A percentile compares a stretch with the other conserved stretches of the same genome.
Evolutionary conservation across 2,888 invertebrate species (phyloP).

Genomic region (Tribolium freemani): DNA sequence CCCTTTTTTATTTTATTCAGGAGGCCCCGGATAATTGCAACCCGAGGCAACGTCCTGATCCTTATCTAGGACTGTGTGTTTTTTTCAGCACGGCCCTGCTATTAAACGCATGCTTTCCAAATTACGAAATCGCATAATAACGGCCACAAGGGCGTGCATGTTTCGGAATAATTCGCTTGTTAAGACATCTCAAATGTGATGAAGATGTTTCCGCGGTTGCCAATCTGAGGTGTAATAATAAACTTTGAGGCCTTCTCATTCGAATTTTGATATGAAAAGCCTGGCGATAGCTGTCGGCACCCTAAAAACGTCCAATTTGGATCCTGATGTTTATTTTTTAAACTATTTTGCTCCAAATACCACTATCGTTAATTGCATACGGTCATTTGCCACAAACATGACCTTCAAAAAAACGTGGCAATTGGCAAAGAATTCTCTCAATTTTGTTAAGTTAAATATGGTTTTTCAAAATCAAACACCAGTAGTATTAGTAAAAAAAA

Average conservation of each 20-base stretch:
- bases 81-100: neutral
- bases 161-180: neutral
- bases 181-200: neutral
- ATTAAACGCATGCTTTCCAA: neutral
- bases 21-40: neutral
- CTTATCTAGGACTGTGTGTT: conserved; percentile 1
- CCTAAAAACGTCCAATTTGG: neutral
- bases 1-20: conserved; percentile 7
- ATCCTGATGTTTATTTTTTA: neutral
- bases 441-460: no score
- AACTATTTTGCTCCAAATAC: no score
- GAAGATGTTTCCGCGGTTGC: neutral
- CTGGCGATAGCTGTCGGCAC: neutral
- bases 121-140: neutral
- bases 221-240: neutral
- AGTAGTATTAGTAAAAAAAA: no score
- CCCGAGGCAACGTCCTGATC: neutral
- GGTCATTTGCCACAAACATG: no score
- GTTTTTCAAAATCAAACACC: no score
- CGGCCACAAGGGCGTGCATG: neutral
- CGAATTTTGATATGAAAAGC: neutral
- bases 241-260: neutral
- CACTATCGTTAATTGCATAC: no score
- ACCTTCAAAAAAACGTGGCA: no score
- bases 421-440: no score